A percentile compares a stretch with the other conserved stretches of the same genome.
Evolutionary conservation across 2,888 invertebrate genomes (phyloP).

Genomic region (Dryobotodes eremita): DNA sequence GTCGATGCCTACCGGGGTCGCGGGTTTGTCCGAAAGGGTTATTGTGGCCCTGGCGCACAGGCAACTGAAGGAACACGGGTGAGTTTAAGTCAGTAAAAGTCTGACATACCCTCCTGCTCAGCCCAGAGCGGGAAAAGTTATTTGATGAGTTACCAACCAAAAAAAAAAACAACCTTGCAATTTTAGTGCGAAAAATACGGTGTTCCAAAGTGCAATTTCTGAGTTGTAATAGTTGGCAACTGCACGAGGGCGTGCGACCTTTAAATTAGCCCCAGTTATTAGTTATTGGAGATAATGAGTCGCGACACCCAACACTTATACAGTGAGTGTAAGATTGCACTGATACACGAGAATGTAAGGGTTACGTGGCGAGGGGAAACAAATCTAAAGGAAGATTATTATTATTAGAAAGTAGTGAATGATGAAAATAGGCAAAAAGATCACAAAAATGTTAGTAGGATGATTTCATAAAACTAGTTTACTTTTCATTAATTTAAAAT

Average conservation of each 20-base stretch:
- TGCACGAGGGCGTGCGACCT: neutral
- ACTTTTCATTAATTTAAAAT: neutral
- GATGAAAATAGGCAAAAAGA: neutral
- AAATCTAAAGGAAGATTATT: neutral
- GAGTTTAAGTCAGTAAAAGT: too few species aligned
- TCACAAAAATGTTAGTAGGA: too few species aligned
- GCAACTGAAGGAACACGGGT: too few species aligned
- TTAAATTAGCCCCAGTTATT: neutral
- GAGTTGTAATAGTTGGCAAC: constrained; percentile 5
- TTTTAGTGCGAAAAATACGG: neutral
- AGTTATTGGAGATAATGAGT: constrained; percentile 17
- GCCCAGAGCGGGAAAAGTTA: too few species aligned
- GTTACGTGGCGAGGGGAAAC: neutral
- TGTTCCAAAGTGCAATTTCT: neutral
- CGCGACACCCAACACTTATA: neutral
- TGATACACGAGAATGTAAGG: neutral
- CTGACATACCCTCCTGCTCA: too few species aligned
- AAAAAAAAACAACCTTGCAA: too few species aligned
- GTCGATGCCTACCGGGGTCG: too few species aligned
- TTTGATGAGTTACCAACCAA: too few species aligned
- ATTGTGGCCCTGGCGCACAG: too few species aligned
- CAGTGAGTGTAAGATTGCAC: too few species aligned
- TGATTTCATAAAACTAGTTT: neutral
- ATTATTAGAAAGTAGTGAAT: neutral
- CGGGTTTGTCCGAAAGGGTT: too few species aligned